A percentile compares a stretch with the other conserved stretches of the same genome.
Evolutionary conservation across 2,797 vertebrate genomes (phyloP).

Genomic region (Carcharodon carcharias): DNA sequence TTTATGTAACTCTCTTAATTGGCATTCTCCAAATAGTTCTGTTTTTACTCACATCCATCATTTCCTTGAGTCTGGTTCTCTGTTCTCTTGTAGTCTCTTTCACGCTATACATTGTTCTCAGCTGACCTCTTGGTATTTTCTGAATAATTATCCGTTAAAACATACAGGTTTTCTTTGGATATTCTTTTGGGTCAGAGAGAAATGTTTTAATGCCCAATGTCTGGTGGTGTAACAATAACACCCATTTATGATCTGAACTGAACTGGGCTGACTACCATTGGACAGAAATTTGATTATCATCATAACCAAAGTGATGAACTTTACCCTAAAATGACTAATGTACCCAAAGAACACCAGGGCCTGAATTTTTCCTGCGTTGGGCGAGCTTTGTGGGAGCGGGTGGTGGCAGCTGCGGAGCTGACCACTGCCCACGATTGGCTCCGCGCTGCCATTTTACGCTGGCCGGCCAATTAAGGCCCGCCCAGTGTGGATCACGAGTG

Average conservation of each 20-base stretch:
- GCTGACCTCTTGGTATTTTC: neutral
- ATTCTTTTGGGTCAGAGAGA: neutral
- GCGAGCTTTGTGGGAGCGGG: too few species aligned
- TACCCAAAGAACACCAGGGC: too few species aligned
- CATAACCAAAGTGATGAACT: neutral
- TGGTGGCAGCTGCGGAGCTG: too few species aligned
- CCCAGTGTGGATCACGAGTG: too few species aligned
- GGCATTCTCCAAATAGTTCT: neutral
- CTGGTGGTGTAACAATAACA: neutral
- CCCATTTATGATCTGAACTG: neutral
- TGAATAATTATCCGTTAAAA: neutral
- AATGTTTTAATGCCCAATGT: neutral
- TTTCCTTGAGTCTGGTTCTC: neutral
- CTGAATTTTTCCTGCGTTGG: too few species aligned
- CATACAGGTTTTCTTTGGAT: neutral
- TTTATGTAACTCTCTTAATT: neutral
- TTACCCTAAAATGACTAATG: neutral
- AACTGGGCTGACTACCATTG: too few species aligned
- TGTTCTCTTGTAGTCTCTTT: neutral
- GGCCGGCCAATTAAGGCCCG: too few species aligned
- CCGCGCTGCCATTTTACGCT: too few species aligned
- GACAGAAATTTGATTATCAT: neutral
- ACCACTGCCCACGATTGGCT: too few species aligned
- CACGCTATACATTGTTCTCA: neutral
- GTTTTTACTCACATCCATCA: neutral